Conservation (phyloP, 2,888 invertebrate species). For the Melieria crassipennis region DNA sequence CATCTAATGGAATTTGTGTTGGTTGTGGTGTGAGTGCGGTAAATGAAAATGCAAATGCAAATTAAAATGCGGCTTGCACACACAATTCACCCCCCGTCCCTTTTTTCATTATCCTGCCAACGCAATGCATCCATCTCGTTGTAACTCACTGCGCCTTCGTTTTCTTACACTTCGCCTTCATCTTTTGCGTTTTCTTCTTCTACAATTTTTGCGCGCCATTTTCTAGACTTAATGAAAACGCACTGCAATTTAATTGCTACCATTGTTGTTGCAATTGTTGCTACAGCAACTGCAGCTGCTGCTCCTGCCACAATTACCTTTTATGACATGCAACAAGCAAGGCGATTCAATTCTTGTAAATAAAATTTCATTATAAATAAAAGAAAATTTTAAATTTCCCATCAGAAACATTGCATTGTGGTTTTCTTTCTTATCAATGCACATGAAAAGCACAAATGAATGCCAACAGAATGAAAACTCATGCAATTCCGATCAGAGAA, state of each 20-base stretch:
- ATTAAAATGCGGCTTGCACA: not conserved
- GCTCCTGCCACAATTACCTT: not conserved
- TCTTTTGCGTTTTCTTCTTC: not conserved
- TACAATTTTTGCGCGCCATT: not conserved
- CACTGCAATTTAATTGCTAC: not conserved
- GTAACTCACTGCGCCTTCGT: not conserved
- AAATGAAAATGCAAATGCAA: slow-evolving; percentile 7
- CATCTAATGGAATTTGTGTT: no score
- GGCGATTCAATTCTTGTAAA: not conserved
- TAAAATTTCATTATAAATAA: not conserved
- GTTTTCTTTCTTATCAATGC: no score
- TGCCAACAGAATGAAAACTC: no score
- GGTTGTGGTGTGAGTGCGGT: not conserved
- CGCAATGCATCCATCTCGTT: not conserved
- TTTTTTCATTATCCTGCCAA: not conserved
- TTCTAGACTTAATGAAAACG: not conserved
- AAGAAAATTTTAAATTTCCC: not conserved
- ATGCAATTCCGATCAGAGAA: no score
- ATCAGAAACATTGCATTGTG: not conserved
- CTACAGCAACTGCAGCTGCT: no score
- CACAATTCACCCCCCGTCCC: not conserved
- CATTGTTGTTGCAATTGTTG: not conserved
- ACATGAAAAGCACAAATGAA: no score
- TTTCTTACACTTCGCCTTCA: not conserved
- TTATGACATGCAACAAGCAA: not conserved